These are phyloP conservation scores for Trogon melanurus DNA, from an alignment of 2,113 vertebrate species.

Conservation along the genomic window DNA sequence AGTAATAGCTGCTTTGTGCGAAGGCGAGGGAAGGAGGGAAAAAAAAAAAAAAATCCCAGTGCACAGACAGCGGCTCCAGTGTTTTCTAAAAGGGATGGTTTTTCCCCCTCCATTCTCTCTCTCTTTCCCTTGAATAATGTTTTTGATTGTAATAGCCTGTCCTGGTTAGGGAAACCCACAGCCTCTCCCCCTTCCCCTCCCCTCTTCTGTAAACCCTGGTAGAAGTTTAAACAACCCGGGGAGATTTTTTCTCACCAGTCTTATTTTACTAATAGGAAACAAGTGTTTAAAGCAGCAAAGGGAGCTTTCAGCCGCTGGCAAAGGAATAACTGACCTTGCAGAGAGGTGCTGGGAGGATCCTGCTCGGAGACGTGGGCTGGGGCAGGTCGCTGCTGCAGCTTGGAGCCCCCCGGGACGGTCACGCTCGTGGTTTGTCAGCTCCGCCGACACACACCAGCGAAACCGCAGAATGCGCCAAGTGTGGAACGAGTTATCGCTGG, in stretches of 20 bases:
- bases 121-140: slow-evolving; percentile 50
- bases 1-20: slow-evolving; percentile 66
- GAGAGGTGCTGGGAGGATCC: neutral
- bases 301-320: neutral
- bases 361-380: neutral
- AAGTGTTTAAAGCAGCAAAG: neutral
- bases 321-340: neutral
- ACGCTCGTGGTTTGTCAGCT: fast-evolving
- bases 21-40: neutral
- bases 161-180: slow-evolving; percentile 27
- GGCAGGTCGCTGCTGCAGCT: neutral
- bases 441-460: fast-evolving
- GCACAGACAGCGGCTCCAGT: slow-evolving; percentile 53
- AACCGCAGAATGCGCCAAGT: fast-evolving
- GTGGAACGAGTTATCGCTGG: fast-evolving
- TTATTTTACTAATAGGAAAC: slow-evolving; percentile 29
- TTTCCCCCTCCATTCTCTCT: neutral
- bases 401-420: neutral
- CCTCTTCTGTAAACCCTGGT: slow-evolving; percentile 45
- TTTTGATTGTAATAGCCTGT: slow-evolving; percentile 46
- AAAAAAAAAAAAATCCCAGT: neutral
- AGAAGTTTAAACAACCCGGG: slow-evolving; percentile 28
- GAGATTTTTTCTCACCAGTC: slow-evolving; percentile 2
- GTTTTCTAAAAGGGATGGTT: slow-evolving; percentile 58
- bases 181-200: slow-evolving; percentile 40